Percentiles rank a stretch among this genome's conserved stretches.
Evolutionary conservation across 2,113 vertebrate genomes (phyloP).

Genomic region (Nycticebus coucang): DNA sequence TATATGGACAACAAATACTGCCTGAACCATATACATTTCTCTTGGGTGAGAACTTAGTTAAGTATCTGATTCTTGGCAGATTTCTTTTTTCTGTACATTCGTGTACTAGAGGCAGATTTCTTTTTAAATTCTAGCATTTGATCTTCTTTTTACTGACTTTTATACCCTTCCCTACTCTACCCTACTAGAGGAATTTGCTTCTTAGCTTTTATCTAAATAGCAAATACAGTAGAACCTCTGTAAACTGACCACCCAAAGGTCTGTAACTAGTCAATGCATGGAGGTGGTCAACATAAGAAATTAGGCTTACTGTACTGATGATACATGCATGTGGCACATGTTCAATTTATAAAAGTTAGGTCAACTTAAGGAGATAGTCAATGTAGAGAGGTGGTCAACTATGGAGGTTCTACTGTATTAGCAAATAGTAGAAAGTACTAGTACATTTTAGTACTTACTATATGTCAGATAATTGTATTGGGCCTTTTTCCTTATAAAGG

Average conservation of each 20-base stretch:
- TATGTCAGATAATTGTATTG: background rate
- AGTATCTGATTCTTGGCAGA: background rate
- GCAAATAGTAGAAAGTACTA: background rate
- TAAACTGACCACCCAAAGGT: too few species aligned
- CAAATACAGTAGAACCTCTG: background rate
- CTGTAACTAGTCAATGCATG: too few species aligned
- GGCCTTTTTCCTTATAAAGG: conserved; percentile 10
- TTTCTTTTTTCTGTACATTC: background rate
- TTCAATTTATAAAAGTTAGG: too few species aligned
- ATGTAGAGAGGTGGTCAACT: too few species aligned
- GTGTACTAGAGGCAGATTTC: background rate
- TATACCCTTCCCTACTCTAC: background rate
- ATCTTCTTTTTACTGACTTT: background rate
- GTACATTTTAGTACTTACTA: background rate
- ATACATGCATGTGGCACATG: too few species aligned
- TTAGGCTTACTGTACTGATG: too few species aligned
- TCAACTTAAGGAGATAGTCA: too few species aligned
- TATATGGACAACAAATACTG: background rate
- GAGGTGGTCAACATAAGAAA: too few species aligned
- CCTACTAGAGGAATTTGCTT: background rate
- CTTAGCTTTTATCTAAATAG: background rate
- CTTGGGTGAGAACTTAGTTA: background rate
- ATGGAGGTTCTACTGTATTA: background rate
- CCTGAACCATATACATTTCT: background rate
- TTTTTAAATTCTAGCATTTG: conserved; percentile 3